Evolutionary conservation across 2,113 vertebrate genomes (phyloP), one percentile per base, ranked within the genome.

Genomic region (Turnix velox): DNA sequence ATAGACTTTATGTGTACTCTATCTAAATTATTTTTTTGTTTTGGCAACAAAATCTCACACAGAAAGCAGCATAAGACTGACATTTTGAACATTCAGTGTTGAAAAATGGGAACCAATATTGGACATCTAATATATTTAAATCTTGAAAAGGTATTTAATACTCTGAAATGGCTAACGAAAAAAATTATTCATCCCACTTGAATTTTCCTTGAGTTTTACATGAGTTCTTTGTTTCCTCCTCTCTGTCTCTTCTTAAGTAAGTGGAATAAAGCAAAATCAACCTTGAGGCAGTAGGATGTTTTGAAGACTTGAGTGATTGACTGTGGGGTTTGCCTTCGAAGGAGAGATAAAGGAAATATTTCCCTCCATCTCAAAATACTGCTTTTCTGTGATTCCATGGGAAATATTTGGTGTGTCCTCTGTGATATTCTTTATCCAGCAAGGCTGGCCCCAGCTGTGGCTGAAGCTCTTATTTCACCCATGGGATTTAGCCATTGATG

Each of bases 11-110:
- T 40, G 28, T 51, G 51, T 59, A 63, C 43, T 63, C 61, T 76
- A 7, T 77, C 33, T 63, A 85, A 94, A 78, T 93, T 91, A 84
- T 87, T 93, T 76, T 74, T 67, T 66, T 78, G 9, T 75, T n/a
- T 35, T 82, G 67, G 67, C 31, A 75, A 82, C 52, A 91, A 74
- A 78, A 87, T 63, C 71, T 35, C 18, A 42, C 43, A 46, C 30
- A 46, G 39, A 67, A 59, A 71, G 61, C 30, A 54, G 11, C 0
- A 2, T 4, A 18, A 71, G 57, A 63, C 14, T 87, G 95, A 78
- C 61, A 17, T 43, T 91, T 84, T 78, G 52, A 84, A 63, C 40
- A 40, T 10, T 54, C 54, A n/a, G 43, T 59, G 35, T 55, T 93
- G 90, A 87, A 82, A 84, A 86, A 54, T 10, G 30, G 35, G 39